Evolutionary conservation across 2,888 invertebrate genomes (phyloP).

Genomic region (Formica aserva): DNA sequence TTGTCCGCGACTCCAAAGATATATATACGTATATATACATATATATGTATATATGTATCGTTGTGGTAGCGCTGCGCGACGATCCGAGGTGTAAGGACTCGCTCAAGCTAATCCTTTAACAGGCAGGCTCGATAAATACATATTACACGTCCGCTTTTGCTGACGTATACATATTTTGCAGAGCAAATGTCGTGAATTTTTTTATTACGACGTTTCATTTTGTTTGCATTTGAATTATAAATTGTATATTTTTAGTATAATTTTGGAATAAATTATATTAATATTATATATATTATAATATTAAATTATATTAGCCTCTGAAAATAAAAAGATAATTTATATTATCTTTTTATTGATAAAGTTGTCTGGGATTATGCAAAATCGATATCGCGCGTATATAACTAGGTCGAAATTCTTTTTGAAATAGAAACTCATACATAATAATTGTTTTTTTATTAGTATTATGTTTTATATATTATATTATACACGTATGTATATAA

Average conservation of each 20-base stretch:
- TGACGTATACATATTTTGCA: background rate
- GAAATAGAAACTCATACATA: background rate
- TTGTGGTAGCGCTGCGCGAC: background rate
- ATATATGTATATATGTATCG: background rate
- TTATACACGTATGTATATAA: background rate
- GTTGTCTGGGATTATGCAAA: background rate
- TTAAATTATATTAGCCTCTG: too few species aligned
- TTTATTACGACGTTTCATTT: background rate
- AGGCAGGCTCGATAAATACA: slow-evolving; percentile 30
- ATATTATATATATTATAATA: too few species aligned
- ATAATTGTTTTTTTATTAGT: background rate
- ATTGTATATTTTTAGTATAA: too few species aligned
- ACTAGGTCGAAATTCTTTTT: background rate
- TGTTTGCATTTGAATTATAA: background rate
- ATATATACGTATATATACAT: background rate
- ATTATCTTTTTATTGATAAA: background rate
- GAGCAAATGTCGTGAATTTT: too few species aligned
- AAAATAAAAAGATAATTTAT: background rate
- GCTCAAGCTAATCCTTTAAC: slow-evolving; percentile 34
- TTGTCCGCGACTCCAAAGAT: slow-evolving; percentile 40
- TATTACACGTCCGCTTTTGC: background rate
- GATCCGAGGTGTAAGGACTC: slow-evolving; percentile 5
- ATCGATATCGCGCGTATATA: background rate
- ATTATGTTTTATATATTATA: background rate
- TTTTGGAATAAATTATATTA: too few species aligned